Evolutionary conservation across 1,140 invertebrate species (phyloP).

Genomic region (Oreohelix idahoensis): DNA sequence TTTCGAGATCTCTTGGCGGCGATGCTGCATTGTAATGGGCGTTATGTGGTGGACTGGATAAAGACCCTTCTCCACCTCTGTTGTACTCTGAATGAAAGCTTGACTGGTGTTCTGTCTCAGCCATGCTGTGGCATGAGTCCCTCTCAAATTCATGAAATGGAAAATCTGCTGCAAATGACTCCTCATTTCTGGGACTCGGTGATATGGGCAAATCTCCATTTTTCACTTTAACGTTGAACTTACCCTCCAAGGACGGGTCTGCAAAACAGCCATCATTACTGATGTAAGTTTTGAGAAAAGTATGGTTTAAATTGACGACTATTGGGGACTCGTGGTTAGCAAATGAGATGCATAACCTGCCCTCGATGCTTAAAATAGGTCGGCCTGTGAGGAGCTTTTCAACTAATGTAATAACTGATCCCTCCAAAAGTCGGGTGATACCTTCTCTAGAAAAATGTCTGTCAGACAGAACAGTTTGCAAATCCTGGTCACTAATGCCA

Average conservation of each 20-base stretch:
- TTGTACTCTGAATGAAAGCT: not conserved
- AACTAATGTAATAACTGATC: not conserved
- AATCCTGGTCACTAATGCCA: not conserved
- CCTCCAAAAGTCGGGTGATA: not conserved
- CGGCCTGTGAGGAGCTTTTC: not conserved
- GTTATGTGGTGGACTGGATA: not conserved
- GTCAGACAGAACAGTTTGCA: not conserved
- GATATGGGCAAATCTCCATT: not conserved
- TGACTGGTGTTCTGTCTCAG: not conserved
- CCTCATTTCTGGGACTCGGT: not conserved
- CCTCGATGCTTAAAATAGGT: not conserved
- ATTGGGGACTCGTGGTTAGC: not conserved
- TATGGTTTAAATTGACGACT: not conserved
- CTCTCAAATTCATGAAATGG: not conserved
- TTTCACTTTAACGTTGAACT: not conserved
- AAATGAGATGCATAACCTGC: not conserved
- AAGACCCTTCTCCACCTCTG: not conserved
- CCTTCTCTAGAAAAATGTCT: conserved; percentile 9
- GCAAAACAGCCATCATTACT: not conserved
- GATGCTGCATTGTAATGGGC: not conserved
- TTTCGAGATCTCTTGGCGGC: not conserved
- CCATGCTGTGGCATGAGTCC: not conserved
- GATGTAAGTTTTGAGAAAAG: not conserved
- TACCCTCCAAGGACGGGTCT: not conserved
- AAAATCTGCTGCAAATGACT: not conserved